Conservation (phyloP, 2,888 invertebrate species). For the Rotaria magnacalcarata region DNA sequence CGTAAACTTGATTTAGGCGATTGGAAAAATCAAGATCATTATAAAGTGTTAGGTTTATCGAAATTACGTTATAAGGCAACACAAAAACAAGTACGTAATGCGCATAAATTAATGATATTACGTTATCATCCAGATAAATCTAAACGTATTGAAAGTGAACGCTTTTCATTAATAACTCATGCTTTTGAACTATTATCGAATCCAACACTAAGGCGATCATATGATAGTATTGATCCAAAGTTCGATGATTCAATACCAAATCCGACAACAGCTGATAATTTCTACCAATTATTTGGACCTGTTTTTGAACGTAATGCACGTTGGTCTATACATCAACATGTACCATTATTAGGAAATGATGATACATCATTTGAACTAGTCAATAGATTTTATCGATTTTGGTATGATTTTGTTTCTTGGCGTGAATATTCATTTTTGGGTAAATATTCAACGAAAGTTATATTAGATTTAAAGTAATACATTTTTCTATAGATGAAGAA, state of each 20-base stretch:
- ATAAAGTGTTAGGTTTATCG: constrained; percentile 84
- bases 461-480: neutral
- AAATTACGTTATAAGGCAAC: constrained; percentile 76
- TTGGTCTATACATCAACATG: constrained; percentile 83
- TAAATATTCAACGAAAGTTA: neutral
- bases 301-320: constrained; percentile 64
- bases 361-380: constrained; percentile 76
- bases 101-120: constrained; percentile 80
- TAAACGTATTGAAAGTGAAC: constrained; percentile 42
- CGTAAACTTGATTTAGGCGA: neutral
- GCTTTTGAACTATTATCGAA: constrained; percentile 86
- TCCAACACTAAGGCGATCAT: constrained; percentile 75
- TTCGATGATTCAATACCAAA: constrained; percentile 81
- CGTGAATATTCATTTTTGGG: constrained; percentile 84
- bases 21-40: constrained; percentile 80
- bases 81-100: constrained; percentile 85
- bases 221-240: constrained; percentile 89
- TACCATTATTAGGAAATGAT: constrained; percentile 76
- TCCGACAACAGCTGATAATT: constrained; percentile 70
- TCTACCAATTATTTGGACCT: constrained; percentile 65
- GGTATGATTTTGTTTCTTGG: constrained; percentile 96
- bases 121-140: constrained; percentile 93
- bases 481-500: constrained; percentile 40
- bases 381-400: constrained; percentile 89
- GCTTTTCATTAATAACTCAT: constrained; percentile 48